A percentile compares a stretch with the other conserved stretches of the same genome.
Evolutionary conservation across 1,140 invertebrate genomes (phyloP).

Genomic region (Drosophila ironensis): DNA sequence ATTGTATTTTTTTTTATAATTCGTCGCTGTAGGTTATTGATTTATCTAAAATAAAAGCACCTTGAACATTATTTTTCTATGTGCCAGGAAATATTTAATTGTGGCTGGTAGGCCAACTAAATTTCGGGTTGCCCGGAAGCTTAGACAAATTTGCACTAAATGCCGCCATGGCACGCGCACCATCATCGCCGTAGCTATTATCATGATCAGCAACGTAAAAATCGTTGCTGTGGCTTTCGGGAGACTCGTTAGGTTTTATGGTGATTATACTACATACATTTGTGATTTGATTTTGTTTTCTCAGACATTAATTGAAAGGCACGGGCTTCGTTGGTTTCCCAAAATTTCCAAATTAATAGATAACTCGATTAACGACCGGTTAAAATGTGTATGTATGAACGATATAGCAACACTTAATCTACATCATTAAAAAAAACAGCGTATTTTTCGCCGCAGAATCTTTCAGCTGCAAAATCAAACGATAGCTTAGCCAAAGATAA

Average conservation of each 20-base stretch:
- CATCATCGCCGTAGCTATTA: slow-evolving; percentile 30
- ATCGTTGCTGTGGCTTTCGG: slow-evolving; percentile 32
- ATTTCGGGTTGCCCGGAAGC: slow-evolving; percentile 59
- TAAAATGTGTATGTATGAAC: too few relatives aligned
- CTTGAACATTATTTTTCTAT: slow-evolving; percentile 7
- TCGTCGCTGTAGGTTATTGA: too few relatives aligned
- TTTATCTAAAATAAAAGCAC: too few relatives aligned
- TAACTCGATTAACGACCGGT: slow-evolving; percentile 3
- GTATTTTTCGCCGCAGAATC: not conserved
- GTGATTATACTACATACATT: slow-evolving; percentile 37
- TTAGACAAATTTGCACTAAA: slow-evolving; percentile 67
- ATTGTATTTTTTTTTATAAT: too few relatives aligned
- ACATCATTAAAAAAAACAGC: too few relatives aligned
- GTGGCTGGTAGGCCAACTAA: slow-evolving; percentile 15
- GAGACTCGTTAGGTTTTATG: slow-evolving; percentile 16
- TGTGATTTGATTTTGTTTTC: slow-evolving; percentile 10
- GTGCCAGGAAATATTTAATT: not conserved
- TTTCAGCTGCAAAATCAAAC: not conserved
- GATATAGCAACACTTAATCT: too few relatives aligned
- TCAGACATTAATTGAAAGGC: slow-evolving; percentile 23
- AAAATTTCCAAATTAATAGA: slow-evolving; percentile 16
- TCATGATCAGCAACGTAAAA: too few relatives aligned
- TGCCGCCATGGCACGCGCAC: slow-evolving; percentile 68
- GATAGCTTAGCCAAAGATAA: not conserved
- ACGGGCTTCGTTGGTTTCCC: slow-evolving; percentile 4